Evolutionary conservation across 2,113 vertebrate genomes (phyloP).

Genomic region (Tyrannus savana): DNA sequence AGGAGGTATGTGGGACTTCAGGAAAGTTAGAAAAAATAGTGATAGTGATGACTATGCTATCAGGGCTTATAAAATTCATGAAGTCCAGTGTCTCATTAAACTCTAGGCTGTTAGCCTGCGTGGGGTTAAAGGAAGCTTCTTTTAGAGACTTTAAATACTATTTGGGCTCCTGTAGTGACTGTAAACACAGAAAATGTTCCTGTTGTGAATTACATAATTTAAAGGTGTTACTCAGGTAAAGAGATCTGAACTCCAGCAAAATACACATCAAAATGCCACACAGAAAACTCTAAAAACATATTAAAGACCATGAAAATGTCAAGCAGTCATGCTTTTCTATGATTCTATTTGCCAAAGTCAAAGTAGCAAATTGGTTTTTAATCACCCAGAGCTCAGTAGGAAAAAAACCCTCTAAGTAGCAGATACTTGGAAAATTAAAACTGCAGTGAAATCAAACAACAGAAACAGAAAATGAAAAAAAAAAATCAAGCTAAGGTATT

Average conservation of each 20-base stretch:
- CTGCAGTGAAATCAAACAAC: background rate
- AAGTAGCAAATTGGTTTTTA: background rate
- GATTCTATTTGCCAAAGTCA: background rate
- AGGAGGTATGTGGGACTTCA: background rate
- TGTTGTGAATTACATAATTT: constrained; percentile 13
- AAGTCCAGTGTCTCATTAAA: background rate
- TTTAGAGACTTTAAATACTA: constrained; percentile 24
- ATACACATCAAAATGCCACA: background rate
- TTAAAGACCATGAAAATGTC: background rate
- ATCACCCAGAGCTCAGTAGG: background rate
- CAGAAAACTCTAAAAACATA: background rate
- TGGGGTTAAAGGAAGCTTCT: constrained; percentile 31
- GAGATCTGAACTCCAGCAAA: background rate
- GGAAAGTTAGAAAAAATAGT: background rate
- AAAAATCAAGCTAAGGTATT: background rate
- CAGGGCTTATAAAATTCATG: background rate
- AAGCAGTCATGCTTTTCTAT: background rate
- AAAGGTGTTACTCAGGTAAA: background rate
- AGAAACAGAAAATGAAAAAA: background rate
- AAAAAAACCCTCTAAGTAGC: background rate
- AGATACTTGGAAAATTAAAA: background rate
- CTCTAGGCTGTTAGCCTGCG: background rate
- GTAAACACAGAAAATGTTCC: constrained; percentile 33
- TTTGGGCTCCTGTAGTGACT: background rate
- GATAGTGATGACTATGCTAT: background rate